These are phyloP conservation scores for Drosophila ficusphila DNA, from an alignment of 1,140 invertebrate species.

Conservation along the genomic window DNA sequence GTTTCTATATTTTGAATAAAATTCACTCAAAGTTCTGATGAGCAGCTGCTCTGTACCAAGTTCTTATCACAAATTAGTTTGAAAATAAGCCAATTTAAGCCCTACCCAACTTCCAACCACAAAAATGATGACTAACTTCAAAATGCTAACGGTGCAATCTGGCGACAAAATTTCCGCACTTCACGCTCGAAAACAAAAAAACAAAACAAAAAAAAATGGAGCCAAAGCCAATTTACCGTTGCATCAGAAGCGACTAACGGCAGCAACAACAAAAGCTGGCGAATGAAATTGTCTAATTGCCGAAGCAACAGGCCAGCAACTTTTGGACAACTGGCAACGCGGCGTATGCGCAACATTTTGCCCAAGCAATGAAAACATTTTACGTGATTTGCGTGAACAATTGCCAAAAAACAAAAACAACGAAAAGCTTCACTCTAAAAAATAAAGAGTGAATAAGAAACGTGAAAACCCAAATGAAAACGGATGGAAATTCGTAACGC, in stretches of 20 bases:
- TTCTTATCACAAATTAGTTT: neutral
- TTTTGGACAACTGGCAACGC: conserved; percentile 36
- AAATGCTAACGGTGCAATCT: conserved; percentile 29
- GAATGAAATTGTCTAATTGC: conserved; percentile 58
- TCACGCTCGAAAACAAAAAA: neutral
- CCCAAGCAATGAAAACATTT: conserved; percentile 39
- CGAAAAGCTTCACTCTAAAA: conserved; percentile 2
- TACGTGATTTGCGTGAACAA: conserved; percentile 71
- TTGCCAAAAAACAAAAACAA: conserved; percentile 12
- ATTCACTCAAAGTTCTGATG: neutral
- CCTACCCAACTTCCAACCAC: neutral
- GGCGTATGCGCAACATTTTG: conserved; percentile 50
- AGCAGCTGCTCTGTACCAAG: neutral
- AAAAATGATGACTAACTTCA: conserved; percentile 12
- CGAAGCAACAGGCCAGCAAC: conserved; percentile 18
- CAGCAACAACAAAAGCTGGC: conserved; percentile 1
- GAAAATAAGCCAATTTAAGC: neutral
- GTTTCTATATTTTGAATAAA: neutral
- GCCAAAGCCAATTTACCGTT: conserved; percentile 50
- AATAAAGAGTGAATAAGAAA: neutral
- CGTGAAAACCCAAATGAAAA: neutral
- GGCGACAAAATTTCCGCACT: conserved; percentile 25
- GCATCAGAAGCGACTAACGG: conserved; percentile 22
- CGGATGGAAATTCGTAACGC: conserved; percentile 22
- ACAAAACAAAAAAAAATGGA: neutral